Base-by-base conservation (phyloP, 2,888 invertebrate genomes). In the Aphrophora alni region DNA sequence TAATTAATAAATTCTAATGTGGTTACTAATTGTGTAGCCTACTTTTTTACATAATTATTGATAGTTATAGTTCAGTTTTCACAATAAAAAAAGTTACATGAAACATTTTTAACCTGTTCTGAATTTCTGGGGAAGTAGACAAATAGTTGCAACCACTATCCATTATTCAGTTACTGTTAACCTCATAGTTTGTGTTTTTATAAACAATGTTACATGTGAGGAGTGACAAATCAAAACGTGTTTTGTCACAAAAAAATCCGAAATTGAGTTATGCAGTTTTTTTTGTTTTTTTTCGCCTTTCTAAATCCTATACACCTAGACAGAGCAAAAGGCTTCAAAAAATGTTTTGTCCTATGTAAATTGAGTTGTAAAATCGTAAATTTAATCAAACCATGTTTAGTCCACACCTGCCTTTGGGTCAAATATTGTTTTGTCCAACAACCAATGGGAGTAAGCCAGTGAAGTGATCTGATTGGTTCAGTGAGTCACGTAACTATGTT, bases 311-410 rank as follows among this genome's bases (percentile, higher is more conserved):
- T 71, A 38, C 78, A 38, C 78, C 78, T 38, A 25, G 69, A 38
- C 71, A 71, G 28, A 71, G 78, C 72, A 71, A 78, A 78, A 78
- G 71, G 78, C 71, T 21, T 38, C 71, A 38, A 78, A 71, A 68
- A 77, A 77, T 69, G 77, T 70, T 69, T 77, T 27, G 70, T 77
- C 70, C 77, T 33, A 70, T 70, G 38, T 77, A 77, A 77, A 69
- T 77, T 77, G 38, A 77, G 28, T 77, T 3, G 10, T 27, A 77
- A 77, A 77, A 77, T 69, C 70, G 38, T 71, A n/a, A 78, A 21
- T 78, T 78, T 33, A 78, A 78, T 78, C 78, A 69, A n/a, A 77
- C 77, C 24, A 27, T 77, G 69, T 77, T 69, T 28, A 69, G 77
- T 77, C 69, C 69, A 78, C 71, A 38, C 33, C 78, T 10, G 44